These are phyloP conservation scores for Aquatica leii DNA, from an alignment of 2,888 invertebrate genomes.

Conservation along the genomic window DNA sequence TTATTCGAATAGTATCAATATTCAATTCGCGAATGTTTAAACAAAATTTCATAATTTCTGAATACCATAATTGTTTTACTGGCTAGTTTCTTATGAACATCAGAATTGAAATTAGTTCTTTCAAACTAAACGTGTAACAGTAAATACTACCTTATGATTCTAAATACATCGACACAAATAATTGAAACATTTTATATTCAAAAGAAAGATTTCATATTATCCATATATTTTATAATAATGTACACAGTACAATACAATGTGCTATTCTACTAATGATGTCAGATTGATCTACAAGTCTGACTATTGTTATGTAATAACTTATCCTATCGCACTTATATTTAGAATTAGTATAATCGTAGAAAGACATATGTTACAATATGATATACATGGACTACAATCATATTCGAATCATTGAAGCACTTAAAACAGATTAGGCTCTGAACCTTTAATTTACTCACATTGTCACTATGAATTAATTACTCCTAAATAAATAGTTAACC, in stretches of 20 bases:
- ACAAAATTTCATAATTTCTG: too few species aligned
- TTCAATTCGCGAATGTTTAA: too few species aligned
- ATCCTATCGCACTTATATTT: slow-evolving; percentile 46
- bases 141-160: too few species aligned
- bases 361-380: slow-evolving; percentile 47
- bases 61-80: too few species aligned
- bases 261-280: slow-evolving; percentile 55
- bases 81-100: too few species aligned
- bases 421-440: slow-evolving; percentile 25
- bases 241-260: slow-evolving; percentile 61
- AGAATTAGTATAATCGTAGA: slow-evolving; percentile 47
- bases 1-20: too few species aligned
- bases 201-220: slow-evolving; percentile 53
- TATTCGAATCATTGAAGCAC: slow-evolving; percentile 25
- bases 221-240: slow-evolving; percentile 58
- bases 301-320: slow-evolving; percentile 51
- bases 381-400: slow-evolving; percentile 42
- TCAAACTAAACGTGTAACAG: too few species aligned
- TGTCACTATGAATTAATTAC: background rate
- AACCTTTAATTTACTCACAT: background rate
- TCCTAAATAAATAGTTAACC: slow-evolving; percentile 15
- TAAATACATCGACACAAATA: too few species aligned
- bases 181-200: too few species aligned
- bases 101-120: too few species aligned
- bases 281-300: slow-evolving; percentile 58